phyloP scores from a whole-genome alignment of 2,888 invertebrate genomes.

The Parthenolecanium corni region DNA sequence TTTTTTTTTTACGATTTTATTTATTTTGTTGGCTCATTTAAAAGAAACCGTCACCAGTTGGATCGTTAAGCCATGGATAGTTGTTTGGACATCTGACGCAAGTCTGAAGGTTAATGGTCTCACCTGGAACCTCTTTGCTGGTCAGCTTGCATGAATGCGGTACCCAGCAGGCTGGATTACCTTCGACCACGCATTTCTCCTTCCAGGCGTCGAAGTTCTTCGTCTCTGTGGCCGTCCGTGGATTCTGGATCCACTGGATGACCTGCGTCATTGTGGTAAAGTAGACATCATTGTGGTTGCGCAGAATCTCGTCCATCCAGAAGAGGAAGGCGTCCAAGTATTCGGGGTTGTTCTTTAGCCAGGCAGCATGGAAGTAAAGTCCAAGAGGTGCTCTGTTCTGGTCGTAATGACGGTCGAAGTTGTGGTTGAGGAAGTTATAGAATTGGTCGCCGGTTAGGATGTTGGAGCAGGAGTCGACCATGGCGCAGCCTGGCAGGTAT shows the following conservation, averaged over 20 bases:
- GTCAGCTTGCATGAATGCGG: constrained; percentile 84
- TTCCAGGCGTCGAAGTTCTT: constrained; percentile 91
- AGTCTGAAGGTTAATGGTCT: constrained; percentile 85
- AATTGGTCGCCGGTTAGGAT: constrained; percentile 85
- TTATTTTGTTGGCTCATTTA: constrained; percentile 44
- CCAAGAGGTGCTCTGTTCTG: constrained; percentile 81
- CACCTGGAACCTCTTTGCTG: constrained; percentile 85
- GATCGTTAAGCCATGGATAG: constrained; percentile 90
- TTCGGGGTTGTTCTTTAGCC: constrained; percentile 86
- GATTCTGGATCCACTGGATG: constrained; percentile 91
- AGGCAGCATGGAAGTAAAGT: constrained; percentile 86
- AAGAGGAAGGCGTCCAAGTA: constrained; percentile 82
- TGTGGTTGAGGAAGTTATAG: constrained; percentile 86
- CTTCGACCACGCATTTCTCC: constrained; percentile 84
- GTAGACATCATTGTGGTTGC: constrained; percentile 79
- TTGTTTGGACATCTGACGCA: constrained; percentile 87
- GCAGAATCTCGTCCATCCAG: constrained; percentile 81
- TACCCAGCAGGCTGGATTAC: constrained; percentile 70
- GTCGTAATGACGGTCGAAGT: constrained; percentile 83
- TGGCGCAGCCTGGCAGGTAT: constrained; percentile 79
- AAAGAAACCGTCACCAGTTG: constrained; percentile 79
- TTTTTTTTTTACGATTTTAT: constrained; percentile 8
- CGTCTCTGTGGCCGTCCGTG: constrained; percentile 66
- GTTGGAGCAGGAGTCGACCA: constrained; percentile 91
- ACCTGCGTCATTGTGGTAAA: constrained; percentile 94